These are phyloP conservation scores for Corythoichthys intestinalis DNA, from an alignment of 2,113 vertebrate species.

Conservation along the genomic window DNA sequence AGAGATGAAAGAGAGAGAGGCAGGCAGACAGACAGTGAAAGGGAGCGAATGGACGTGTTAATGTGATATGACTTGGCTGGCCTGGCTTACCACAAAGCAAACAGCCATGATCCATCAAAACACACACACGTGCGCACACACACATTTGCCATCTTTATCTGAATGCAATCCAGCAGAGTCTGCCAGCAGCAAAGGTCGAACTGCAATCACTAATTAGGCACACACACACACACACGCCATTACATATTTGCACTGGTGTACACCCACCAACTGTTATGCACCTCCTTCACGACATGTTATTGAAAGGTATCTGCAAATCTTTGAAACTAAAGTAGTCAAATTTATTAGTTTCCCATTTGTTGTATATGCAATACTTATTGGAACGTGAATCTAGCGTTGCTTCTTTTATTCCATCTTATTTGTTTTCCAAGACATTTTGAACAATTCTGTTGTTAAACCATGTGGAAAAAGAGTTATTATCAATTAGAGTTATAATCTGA, in stretches of 20 bases:
- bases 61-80: constrained; percentile 48
- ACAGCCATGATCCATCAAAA: constrained; percentile 55
- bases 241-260: constrained; percentile 1
- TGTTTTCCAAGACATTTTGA: background rate
- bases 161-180: constrained; percentile 51
- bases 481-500: background rate
- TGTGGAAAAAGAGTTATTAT: background rate
- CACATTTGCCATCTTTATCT: constrained; percentile 52
- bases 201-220: constrained; percentile 48
- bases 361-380: constrained; percentile 1
- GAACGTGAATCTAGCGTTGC: background rate
- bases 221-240: constrained; percentile 19
- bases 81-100: constrained; percentile 41
- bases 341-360: background rate
- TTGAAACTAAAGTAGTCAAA: background rate
- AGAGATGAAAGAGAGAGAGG: constrained; percentile 1
- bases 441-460: background rate
- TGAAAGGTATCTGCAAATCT: constrained; percentile 11
- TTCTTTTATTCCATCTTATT: background rate
- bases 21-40: background rate
- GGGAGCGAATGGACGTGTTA: constrained; percentile 10
- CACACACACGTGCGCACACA: background rate
- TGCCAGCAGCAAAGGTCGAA: constrained; percentile 59
- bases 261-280: constrained; percentile 34
- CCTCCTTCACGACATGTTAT: constrained; percentile 41